Evolutionary conservation across 1,140 invertebrate genomes (phyloP), one percentile per base, ranked within the genome.

Genomic region (Zaprionus kolodkinae): DNA sequence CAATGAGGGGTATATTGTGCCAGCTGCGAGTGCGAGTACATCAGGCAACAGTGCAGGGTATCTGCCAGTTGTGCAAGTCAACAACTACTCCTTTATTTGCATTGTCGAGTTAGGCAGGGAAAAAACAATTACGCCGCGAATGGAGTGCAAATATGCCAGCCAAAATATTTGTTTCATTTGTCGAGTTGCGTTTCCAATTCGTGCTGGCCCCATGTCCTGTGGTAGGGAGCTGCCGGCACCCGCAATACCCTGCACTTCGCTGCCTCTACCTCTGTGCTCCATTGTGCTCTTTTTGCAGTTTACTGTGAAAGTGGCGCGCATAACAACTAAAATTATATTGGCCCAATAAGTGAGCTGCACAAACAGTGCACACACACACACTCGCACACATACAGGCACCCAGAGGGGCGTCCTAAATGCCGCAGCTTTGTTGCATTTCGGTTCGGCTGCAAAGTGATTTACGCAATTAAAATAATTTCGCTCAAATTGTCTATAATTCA

Each of bases 401-500:
- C 40, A 45, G 10, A 56, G 35, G 25, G 48, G n/a, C 27, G 68
- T 40, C 57, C 45, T 61, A 45, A 50, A 64, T 73, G 85, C 79
- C 83, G 63, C 83, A 79, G 84, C 83, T 79, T 83, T 86, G 83
- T 88, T 83, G 77, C 82, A 87, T 78, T 88, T 76, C 66, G 78
- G 78, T 88, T 89, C 45, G 79, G 63, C 75, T 84, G 78, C 81
- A 88, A 88, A 88, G 81, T 88, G 84, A 88, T 89, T 88, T 88
- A 88, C 85, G 84, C 84, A 88, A 88, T 88, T 88, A 88, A 88
- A 88, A 88, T 88, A 89, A 88, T 88, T 89, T 88, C 78, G 81
- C 84, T 89, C 85, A 88, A 88, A 88, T 88, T 81, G 74, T 89
- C 81, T 81, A 89, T 89, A 88, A 88, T 88, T 88, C 81, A 89